Evolutionary conservation across 2,113 vertebrate genomes (phyloP).

Genomic region (Saimiri boliviensis): DNA sequence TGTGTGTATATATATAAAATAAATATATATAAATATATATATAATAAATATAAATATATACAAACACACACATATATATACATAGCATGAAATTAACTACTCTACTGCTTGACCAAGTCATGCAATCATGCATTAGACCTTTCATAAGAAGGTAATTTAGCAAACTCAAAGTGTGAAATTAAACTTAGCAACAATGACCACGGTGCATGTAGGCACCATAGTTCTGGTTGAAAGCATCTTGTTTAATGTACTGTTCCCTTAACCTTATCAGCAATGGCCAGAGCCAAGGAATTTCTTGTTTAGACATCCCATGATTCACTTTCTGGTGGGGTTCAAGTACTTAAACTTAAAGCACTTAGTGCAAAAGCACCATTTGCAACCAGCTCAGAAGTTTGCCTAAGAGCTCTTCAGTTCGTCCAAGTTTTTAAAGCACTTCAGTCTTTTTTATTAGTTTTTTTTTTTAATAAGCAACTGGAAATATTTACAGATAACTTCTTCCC

Average conservation of each 20-base stretch:
- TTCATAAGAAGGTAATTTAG: slow-evolving; percentile 59
- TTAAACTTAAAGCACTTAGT: not conserved
- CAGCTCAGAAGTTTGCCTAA: not conserved
- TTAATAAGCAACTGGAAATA: not conserved
- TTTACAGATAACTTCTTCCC: not conserved
- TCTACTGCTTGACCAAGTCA: slow-evolving; percentile 48
- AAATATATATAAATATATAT: not conserved
- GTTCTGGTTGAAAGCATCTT: slow-evolving; percentile 57
- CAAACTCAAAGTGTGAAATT: slow-evolving; percentile 67
- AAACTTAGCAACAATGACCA: slow-evolving; percentile 55
- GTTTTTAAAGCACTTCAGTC: not conserved
- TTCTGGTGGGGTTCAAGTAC: not conserved
- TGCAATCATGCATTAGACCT: slow-evolving; percentile 62
- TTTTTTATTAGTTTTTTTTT: not conserved
- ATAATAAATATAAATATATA: not conserved
- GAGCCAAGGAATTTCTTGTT: slow-evolving; percentile 42
- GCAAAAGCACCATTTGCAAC: not conserved
- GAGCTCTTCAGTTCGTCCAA: slow-evolving; percentile 2
- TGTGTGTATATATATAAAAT: no score
- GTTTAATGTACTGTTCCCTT: slow-evolving; percentile 49
- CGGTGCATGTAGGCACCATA: not conserved
- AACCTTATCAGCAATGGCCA: slow-evolving; percentile 63
- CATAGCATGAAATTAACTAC: slow-evolving; percentile 52
- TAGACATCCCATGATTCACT: slow-evolving; percentile 29
- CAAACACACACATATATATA: not conserved